Conservation (phyloP, 2,113 vertebrate species). For the Trachemys scripta region DNA sequence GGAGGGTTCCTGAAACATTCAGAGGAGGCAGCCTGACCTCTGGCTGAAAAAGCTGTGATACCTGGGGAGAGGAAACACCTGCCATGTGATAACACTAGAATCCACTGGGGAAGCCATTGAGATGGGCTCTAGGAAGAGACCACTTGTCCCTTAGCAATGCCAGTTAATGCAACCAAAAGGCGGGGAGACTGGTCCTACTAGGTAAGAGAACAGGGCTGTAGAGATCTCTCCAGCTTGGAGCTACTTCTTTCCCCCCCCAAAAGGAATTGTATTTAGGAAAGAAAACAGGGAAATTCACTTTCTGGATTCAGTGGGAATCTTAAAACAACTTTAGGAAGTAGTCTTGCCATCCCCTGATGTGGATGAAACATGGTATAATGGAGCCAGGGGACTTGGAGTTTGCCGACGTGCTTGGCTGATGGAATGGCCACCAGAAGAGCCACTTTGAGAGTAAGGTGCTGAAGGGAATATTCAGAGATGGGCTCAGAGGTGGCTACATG, state of each 20-base stretch:
- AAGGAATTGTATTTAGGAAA: not conserved
- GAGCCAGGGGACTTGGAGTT: not conserved
- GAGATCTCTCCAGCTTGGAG: not conserved
- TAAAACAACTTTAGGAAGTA: not conserved
- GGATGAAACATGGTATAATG: not conserved
- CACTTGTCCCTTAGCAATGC: not conserved
- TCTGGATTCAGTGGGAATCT: not conserved
- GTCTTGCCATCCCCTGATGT: not conserved
- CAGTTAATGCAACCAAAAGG: not conserved
- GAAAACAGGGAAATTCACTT: not conserved
- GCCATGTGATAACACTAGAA: not conserved
- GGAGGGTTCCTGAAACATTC: not conserved
- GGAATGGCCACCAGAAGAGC: not conserved
- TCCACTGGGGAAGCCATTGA: not conserved
- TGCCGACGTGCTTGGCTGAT: not conserved
- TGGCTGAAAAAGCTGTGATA: not conserved
- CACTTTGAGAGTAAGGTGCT: not conserved
- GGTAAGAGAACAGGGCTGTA: not conserved
- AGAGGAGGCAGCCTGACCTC: not conserved
- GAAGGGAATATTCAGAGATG: not conserved
- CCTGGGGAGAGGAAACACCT: not conserved
- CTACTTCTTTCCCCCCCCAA: not conserved
- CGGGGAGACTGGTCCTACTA: not conserved
- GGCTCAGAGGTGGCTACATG: not conserved
- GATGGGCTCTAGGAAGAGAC: not conserved